These are phyloP conservation scores for Diceros bicornis DNA, from an alignment of 2,797 vertebrate genomes.

Conservation along the genomic window DNA sequence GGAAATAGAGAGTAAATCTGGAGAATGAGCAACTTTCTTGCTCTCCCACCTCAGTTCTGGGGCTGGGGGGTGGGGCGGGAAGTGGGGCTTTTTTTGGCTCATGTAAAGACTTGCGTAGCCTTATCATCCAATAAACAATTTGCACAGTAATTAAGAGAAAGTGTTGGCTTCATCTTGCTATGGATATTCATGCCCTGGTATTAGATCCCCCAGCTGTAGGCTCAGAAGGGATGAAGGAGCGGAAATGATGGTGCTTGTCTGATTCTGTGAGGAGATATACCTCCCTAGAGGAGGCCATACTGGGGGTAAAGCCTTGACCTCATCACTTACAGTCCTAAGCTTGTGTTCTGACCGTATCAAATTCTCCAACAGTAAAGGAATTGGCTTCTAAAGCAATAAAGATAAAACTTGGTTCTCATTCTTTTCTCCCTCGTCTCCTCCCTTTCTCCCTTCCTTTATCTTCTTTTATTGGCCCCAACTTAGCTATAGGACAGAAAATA, in stretches of 20 bases:
- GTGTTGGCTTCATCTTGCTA: neutral
- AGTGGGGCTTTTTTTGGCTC: neutral
- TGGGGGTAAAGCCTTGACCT: neutral
- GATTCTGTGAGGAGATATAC: neutral
- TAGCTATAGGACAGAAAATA: neutral
- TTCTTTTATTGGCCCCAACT: neutral
- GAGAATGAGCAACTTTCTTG: neutral
- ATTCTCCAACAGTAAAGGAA: neutral
- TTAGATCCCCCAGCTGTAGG: neutral
- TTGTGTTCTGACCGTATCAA: neutral
- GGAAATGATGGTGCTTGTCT: neutral
- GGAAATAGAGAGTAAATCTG: neutral
- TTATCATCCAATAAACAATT: neutral
- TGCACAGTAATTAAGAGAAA: neutral
- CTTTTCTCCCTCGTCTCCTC: neutral
- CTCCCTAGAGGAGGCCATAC: neutral
- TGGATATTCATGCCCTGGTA: neutral
- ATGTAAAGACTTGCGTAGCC: neutral
- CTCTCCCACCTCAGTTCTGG: neutral
- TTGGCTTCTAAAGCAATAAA: neutral
- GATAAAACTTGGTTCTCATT: neutral
- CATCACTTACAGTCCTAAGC: neutral
- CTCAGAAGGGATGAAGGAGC: neutral
- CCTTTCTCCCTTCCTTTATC: neutral
- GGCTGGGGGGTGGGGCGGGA: neutral